Evolutionary conservation across 92 coral and sea anemone species (phyloP).

Genomic region (Metridium senile): DNA sequence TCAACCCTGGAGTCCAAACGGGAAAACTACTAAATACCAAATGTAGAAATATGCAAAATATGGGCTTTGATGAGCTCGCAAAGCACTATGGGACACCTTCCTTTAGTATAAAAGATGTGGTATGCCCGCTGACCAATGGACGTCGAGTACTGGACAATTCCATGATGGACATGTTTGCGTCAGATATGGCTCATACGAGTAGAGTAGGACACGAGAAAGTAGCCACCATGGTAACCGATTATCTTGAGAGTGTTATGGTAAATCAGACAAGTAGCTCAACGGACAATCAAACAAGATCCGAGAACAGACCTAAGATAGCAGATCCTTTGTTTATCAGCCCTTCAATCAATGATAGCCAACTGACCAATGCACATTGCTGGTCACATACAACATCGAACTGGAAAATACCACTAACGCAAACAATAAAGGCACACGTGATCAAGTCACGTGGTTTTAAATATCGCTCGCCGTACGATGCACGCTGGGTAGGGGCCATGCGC

Average conservation of each 20-base stretch:
- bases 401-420: conserved; percentile 38
- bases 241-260: conserved; percentile 13
- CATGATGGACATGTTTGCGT: conserved; percentile 33
- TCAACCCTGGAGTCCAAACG: conserved; percentile 53
- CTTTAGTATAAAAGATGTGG: conserved; percentile 54
- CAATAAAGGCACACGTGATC: conserved; percentile 54
- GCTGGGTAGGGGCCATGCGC: conserved; percentile 32
- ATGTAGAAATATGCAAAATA: conserved; percentile 61
- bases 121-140: conserved; percentile 54
- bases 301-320: not conserved
- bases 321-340: conserved; percentile 33
- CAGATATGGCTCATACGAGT: conserved; percentile 50
- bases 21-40: conserved; percentile 34
- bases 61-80: conserved; percentile 49
- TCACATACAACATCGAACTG: conserved; percentile 56
- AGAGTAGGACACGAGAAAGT: conserved; percentile 46
- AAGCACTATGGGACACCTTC: conserved; percentile 54
- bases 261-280: too few species aligned
- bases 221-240: conserved; percentile 36
- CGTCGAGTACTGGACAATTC: not conserved
- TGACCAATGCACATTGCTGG: conserved; percentile 53
- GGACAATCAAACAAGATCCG: not conserved
- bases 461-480: conserved; percentile 11
- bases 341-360: conserved; percentile 29
- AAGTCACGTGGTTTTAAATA: conserved; percentile 44